These are phyloP conservation scores for Scaptomyza tumidula DNA, from an alignment of 2,888 invertebrate species.

Conservation along the genomic window DNA sequence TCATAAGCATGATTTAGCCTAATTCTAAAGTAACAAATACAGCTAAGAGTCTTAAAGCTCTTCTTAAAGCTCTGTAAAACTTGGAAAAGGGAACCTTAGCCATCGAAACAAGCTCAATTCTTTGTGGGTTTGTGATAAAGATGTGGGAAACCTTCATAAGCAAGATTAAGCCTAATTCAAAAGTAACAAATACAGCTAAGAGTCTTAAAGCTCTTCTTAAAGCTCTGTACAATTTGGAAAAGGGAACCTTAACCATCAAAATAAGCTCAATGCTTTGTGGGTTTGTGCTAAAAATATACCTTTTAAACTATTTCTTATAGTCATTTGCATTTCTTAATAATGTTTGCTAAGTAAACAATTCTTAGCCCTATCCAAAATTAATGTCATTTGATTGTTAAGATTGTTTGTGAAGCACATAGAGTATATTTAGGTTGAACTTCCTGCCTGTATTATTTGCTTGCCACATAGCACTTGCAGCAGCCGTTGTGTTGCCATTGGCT, in stretches of 20 bases:
- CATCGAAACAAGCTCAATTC: background rate
- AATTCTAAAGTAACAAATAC: background rate
- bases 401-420: background rate
- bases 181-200: background rate
- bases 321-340: too few species aligned
- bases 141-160: too few species aligned
- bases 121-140: too few species aligned
- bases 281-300: background rate
- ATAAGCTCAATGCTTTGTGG: background rate
- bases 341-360: background rate
- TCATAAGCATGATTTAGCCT: too few species aligned
- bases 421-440: constrained; percentile 17
- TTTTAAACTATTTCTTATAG: background rate
- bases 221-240: background rate
- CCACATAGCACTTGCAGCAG: constrained; percentile 67
- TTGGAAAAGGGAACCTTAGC: too few species aligned
- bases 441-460: background rate
- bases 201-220: background rate
- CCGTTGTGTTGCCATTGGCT: constrained; percentile 52
- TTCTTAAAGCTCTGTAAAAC: background rate
- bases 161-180: too few species aligned
- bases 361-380: background rate
- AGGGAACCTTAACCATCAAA: too few species aligned
- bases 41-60: background rate
- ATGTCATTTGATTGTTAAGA: background rate